Percentiles rank a stretch among this genome's conserved stretches.
phyloP scores from a whole-genome alignment of 1,140 invertebrate species.

The Nylanderia fulva region DNA sequence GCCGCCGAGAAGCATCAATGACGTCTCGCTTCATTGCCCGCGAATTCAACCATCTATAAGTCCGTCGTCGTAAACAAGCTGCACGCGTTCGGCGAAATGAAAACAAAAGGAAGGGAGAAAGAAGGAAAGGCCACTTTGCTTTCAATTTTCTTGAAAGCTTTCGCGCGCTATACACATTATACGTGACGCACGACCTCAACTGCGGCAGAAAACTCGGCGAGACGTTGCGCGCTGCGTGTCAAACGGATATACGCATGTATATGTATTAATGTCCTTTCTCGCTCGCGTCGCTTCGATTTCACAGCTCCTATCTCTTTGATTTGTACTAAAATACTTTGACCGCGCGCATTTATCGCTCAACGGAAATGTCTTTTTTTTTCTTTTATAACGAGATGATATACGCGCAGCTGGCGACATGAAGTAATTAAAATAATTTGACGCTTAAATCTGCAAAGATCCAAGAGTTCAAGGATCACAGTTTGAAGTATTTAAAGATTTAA shows the following conservation, averaged over 20 bases:
- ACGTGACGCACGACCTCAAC: background rate
- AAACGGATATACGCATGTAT: background rate
- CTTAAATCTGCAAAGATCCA: constrained; percentile 19
- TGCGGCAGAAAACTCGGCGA: constrained; percentile 14
- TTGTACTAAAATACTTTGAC: constrained; percentile 42
- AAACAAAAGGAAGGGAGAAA: background rate
- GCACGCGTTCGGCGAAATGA: constrained; percentile 46
- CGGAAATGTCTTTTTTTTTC: constrained; percentile 31
- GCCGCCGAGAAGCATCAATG: constrained; percentile 63
- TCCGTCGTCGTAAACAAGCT: constrained; percentile 3
- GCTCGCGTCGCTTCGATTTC: constrained; percentile 55
- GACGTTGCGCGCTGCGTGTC: background rate
- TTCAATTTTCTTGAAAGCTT: constrained; percentile 76
- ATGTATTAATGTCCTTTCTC: constrained; percentile 14
- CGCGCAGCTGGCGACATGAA: background rate
- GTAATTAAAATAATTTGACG: constrained; percentile 32
- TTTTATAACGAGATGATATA: background rate
- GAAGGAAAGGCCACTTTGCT: constrained; percentile 23
- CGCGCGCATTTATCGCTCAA: constrained; percentile 32
- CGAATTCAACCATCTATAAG: constrained; percentile 64
- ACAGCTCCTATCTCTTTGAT: constrained; percentile 53
- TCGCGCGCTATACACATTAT: constrained; percentile 20
- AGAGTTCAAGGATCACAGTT: constrained; percentile 20
- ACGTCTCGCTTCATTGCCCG: constrained; percentile 68
- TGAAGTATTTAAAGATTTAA: background rate